These are phyloP conservation scores for Elmis aenea DNA, from an alignment of 2,888 invertebrate species.

Conservation along the genomic window DNA sequence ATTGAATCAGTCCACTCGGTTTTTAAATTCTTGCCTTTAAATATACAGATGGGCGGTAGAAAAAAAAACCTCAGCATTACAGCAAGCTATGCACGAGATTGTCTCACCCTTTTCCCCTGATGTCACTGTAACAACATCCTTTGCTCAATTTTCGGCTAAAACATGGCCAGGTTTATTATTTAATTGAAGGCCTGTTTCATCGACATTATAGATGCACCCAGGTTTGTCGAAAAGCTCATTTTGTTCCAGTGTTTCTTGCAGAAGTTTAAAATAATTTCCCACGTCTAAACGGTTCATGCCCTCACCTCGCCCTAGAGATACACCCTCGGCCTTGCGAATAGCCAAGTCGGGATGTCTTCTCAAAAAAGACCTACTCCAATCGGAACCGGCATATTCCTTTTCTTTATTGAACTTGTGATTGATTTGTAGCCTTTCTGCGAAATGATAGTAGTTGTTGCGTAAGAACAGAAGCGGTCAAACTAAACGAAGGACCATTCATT, in stretches of 20 bases:
- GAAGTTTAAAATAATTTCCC: constrained; percentile 14
- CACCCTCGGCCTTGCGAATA: constrained; percentile 30
- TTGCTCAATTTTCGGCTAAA: constrained; percentile 25
- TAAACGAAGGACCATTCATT: too few relatives aligned
- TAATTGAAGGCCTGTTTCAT: constrained; percentile 26
- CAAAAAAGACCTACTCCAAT: constrained; percentile 25
- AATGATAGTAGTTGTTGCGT: too few relatives aligned
- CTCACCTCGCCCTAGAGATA: constrained; percentile 27
- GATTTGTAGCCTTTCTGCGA: constrained; percentile 11
- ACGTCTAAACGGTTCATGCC: constrained; percentile 24
- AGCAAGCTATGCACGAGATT: too few relatives aligned
- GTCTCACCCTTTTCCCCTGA: constrained; percentile 28
- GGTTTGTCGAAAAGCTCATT: constrained; percentile 22
- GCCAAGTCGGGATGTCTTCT: constrained; percentile 12
- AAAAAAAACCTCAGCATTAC: constrained; percentile 33
- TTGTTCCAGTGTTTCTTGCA: constrained; percentile 10
- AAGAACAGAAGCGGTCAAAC: too few relatives aligned
- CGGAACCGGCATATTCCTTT: constrained; percentile 26
- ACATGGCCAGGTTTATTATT: too few relatives aligned
- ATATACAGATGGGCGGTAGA: constrained; percentile 27
- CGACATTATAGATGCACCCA: constrained; percentile 24
- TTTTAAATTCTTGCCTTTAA: constrained; percentile 27
- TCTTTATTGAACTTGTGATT: constrained; percentile 29
- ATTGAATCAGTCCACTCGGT: constrained; percentile 17
- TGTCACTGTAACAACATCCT: constrained; percentile 22